These are phyloP conservation scores for Sericinus montela DNA, from an alignment of 2,888 invertebrate genomes.

Conservation along the genomic window DNA sequence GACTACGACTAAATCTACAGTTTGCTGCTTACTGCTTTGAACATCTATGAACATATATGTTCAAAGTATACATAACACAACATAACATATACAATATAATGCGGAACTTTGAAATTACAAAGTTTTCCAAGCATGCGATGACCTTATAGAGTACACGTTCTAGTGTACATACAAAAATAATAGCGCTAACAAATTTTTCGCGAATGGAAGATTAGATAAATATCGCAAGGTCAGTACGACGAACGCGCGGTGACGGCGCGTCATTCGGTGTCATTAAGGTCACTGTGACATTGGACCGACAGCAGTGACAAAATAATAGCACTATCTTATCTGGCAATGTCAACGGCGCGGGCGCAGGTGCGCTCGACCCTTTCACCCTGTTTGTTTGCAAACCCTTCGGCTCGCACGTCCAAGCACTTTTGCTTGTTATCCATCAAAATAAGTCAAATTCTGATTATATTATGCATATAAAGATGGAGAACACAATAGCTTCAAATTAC, in stretches of 20 bases:
- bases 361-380: conserved; percentile 60
- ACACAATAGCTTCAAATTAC: background rate
- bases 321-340: conserved; percentile 76
- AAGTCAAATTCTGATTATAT: background rate
- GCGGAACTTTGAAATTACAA: background rate
- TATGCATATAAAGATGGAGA: conserved; percentile 19
- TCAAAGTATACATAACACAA: no score
- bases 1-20: no score
- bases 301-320: conserved; percentile 75
- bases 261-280: conserved; percentile 76
- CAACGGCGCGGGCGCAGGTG: conserved; percentile 73
- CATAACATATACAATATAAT: no score
- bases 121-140: background rate
- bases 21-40: no score
- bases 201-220: conserved; percentile 74
- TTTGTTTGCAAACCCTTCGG: conserved; percentile 33
- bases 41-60: no score
- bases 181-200: conserved; percentile 54
- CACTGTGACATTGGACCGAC: conserved; percentile 76
- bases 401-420: conserved; percentile 22
- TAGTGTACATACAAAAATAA: conserved; percentile 28
- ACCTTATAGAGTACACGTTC: conserved; percentile 1
- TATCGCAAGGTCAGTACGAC: conserved; percentile 71
- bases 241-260: conserved; percentile 57
- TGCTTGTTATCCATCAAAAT: conserved; percentile 22